Evolutionary conservation across 2,797 vertebrate species (phyloP).

Genomic region (Otolemur crassicaudatus): DNA sequence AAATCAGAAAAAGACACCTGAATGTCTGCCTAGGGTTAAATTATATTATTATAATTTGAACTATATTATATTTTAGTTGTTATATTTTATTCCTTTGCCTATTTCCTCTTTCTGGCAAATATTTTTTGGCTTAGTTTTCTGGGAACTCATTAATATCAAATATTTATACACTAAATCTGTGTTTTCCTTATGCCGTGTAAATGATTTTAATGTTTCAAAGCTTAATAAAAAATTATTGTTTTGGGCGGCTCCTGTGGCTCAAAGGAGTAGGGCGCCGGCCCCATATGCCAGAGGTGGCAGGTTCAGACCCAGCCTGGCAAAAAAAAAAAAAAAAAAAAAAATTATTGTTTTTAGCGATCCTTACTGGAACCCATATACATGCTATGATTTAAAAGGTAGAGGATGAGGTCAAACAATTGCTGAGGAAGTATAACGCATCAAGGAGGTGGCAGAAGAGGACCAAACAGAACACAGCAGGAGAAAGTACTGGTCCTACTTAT

Average conservation of each 20-base stretch:
- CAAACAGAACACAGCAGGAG: neutral
- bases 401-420: neutral
- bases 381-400: neutral
- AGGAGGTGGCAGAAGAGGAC: neutral
- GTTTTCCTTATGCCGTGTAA: neutral
- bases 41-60: neutral
- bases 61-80: neutral
- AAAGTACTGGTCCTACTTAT: neutral
- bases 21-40: conserved; percentile 18
- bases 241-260: neutral
- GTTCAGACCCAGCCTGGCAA: too few relatives aligned
- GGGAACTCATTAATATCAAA: conserved; percentile 22
- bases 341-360: neutral
- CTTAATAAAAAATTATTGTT: neutral
- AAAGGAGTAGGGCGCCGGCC: too few relatives aligned
- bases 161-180: neutral
- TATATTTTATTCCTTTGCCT: conserved; percentile 7
- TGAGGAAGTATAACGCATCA: neutral
- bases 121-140: neutral
- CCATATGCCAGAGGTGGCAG: too few relatives aligned
- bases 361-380: neutral
- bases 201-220: neutral
- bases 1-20: conserved; percentile 51
- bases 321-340: too few relatives aligned
- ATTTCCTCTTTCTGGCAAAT: conserved; percentile 36